Evolutionary conservation across 2,797 vertebrate species (phyloP), one percentile per base, ranked within the genome.

Genomic region (Falco rusticolus): DNA sequence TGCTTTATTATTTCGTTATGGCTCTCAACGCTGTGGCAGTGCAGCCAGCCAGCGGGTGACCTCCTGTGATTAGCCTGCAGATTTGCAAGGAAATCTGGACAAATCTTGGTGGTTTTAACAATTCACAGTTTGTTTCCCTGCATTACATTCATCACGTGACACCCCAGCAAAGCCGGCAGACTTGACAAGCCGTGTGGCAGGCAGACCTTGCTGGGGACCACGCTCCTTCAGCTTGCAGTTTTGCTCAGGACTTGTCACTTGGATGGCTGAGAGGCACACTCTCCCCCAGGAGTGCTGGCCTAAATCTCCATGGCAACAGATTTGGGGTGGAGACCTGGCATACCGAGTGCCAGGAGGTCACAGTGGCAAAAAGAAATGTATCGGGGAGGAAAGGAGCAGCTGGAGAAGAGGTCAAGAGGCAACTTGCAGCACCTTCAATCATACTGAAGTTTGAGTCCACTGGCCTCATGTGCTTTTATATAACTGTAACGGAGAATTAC

Each of bases 281-380:
- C 16, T 61, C 39, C 65, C 74, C 21, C 2, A 5, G 33, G 83
- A 89, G 7, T 0, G 2, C 72, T 81, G 83, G 79, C 18, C 69
- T 66, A 72, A 69, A 70, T 88, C 64, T 78, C 90, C 87, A 83
- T 92, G 75, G 51, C 76, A 85, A 88, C 89, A 80, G 53, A 76
- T 94, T 90, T 90, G 37, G 45, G 78, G 93, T 43, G 61, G 45
- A 75, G 56, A 76, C 51, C 74, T 37, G 68, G 64, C 50, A 71
- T 26, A 22, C 53, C 50, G 63, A 43, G 31, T 89, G 75, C 45
- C 88, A 95, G 72, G 63, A 92, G 89, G 93, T 87, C 83, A 63
- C 12, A 28, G 47, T 1, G 11, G 33, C 6, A 66, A 84, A 89
- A 84, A 60, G 47, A 21, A 25, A 22, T 3, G 12, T 54, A 51